Percentiles rank a stretch among this genome's conserved stretches.
phyloP scores from a whole-genome alignment of 2,113 vertebrate species.

The Aleadryas rufinucha region DNA sequence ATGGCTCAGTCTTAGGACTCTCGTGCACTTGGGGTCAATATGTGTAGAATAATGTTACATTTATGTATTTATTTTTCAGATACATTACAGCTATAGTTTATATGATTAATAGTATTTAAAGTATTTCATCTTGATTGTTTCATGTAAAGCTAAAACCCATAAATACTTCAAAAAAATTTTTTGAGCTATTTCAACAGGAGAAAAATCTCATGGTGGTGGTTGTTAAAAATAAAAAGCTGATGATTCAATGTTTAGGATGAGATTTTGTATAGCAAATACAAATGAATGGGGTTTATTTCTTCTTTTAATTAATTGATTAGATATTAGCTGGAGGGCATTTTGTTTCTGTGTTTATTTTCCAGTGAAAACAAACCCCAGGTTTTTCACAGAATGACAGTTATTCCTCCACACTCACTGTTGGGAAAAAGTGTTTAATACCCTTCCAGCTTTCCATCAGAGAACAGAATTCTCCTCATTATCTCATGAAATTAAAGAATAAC shows the following conservation, averaged over 20 bases:
- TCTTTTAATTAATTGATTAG: not conserved
- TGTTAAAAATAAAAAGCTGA: not conserved
- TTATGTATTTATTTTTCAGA: not conserved
- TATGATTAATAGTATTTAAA: not conserved
- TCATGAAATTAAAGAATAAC: not conserved
- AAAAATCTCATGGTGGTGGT: not conserved
- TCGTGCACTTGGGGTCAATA: rapidly evolving
- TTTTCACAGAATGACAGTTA: not conserved
- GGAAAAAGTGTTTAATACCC: not conserved
- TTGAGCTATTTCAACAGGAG: not conserved
- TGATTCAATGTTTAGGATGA: not conserved
- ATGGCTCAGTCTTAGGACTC: not conserved
- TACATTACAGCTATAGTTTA: not conserved
- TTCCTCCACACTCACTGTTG: not conserved
- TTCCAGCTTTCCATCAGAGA: not conserved
- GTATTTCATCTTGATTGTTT: not conserved
- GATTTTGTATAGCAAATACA: not conserved
- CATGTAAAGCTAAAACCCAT: not conserved
- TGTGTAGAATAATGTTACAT: not conserved
- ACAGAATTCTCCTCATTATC: not conserved
- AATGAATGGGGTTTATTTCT: not conserved
- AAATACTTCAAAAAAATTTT: not conserved
- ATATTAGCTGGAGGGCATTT: not conserved
- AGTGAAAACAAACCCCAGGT: not conserved
- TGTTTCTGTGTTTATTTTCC: not conserved